phyloP scores from a whole-genome alignment of 2,888 invertebrate species.

The Cheilosia impressa region DNA sequence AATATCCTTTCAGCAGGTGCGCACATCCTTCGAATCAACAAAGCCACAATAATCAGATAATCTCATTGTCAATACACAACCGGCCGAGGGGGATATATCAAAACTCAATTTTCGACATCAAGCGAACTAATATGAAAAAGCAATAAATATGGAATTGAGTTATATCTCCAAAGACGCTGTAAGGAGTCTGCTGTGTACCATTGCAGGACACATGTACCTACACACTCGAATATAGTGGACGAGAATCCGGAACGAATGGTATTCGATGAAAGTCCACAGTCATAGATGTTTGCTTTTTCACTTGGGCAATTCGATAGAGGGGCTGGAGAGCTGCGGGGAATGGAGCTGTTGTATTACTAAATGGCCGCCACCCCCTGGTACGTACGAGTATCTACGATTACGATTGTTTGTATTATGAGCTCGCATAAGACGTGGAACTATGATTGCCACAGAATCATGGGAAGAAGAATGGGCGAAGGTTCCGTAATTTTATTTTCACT shows the following conservation, averaged over 20 bases:
- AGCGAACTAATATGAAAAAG: slow-evolving; percentile 73
- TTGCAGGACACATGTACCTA: slow-evolving; percentile 2
- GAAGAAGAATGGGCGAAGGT: slow-evolving; percentile 31
- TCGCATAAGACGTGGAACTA: slow-evolving; percentile 28
- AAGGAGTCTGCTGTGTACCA: slow-evolving; percentile 32
- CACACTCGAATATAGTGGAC: slow-evolving; percentile 1
- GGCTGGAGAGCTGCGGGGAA: background rate
- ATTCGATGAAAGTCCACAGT: slow-evolving; percentile 70
- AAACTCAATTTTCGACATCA: slow-evolving; percentile 74
- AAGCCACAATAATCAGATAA: slow-evolving; percentile 68
- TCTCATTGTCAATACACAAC: slow-evolving; percentile 68
- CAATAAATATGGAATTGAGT: slow-evolving; percentile 75
- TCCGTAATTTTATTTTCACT: slow-evolving; percentile 64
- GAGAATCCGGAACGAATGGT: slow-evolving; percentile 58
- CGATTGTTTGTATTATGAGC: slow-evolving; percentile 60
- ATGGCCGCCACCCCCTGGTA: slow-evolving; percentile 12
- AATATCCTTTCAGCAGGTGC: slow-evolving; percentile 32
- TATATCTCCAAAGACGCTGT: slow-evolving; percentile 50
- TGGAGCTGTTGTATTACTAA: slow-evolving; percentile 31
- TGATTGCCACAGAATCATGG: slow-evolving; percentile 39
- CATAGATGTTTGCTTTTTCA: slow-evolving; percentile 67
- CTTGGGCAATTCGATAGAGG: slow-evolving; percentile 11
- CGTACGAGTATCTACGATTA: slow-evolving; percentile 51
- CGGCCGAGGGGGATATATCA: slow-evolving; percentile 54
- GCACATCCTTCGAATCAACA: slow-evolving; percentile 54